Percentiles rank a stretch among this genome's conserved stretches.
These are phyloP conservation scores for Pomacea maculata DNA, from an alignment of 1,140 invertebrate genomes.

Conservation along the genomic window DNA sequence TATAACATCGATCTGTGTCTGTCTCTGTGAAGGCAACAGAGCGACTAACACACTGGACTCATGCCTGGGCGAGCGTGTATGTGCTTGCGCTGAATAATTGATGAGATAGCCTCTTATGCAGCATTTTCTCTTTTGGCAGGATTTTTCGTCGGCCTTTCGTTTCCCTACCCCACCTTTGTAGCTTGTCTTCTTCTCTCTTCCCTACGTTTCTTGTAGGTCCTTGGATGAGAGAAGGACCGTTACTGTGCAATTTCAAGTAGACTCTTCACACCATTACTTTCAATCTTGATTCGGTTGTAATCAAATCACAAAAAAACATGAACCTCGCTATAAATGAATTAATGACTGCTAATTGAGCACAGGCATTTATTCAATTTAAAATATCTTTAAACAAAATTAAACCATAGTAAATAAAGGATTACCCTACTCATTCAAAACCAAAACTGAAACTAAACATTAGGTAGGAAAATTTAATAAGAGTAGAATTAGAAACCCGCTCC, in stretches of 20 bases:
- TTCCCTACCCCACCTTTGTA: neutral
- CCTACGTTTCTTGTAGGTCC: neutral
- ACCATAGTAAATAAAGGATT: too few relatives aligned
- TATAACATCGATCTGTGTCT: too few relatives aligned
- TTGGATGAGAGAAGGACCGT: too few relatives aligned
- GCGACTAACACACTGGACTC: too few relatives aligned
- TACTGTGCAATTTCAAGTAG: neutral
- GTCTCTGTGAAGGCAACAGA: too few relatives aligned
- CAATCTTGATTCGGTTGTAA: neutral
- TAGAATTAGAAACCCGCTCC: too few relatives aligned
- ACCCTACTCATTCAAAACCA: too few relatives aligned
- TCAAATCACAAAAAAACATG: neutral
- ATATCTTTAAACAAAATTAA: neutral
- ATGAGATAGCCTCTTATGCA: neutral
- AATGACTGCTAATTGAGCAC: constrained; percentile 1
- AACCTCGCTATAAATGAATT: neutral
- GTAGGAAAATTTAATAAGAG: too few relatives aligned
- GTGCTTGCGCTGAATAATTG: too few relatives aligned
- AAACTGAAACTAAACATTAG: too few relatives aligned
- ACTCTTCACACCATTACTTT: too few relatives aligned
- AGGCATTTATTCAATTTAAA: neutral
- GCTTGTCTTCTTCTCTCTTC: neutral
- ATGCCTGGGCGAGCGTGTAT: neutral
- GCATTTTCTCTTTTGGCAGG: neutral
- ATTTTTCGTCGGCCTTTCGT: neutral